Percentiles rank a stretch among this genome's conserved stretches.
Evolutionary conservation across 2,888 invertebrate species (phyloP).

Genomic region (Heliconius charithonia): DNA sequence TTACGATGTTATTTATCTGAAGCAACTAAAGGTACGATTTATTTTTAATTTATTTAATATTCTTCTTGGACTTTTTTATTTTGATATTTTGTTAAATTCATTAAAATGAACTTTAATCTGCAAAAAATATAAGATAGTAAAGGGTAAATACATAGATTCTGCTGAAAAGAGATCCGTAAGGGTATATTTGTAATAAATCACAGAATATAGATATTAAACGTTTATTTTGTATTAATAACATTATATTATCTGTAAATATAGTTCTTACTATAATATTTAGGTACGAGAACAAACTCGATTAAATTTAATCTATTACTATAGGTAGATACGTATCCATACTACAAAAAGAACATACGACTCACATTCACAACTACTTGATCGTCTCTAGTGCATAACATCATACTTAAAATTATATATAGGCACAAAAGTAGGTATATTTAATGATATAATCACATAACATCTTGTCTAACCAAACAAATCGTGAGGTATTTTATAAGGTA

Average conservation of each 20-base stretch:
- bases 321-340: conserved; percentile 69
- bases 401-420: conserved; percentile 74
- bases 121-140: not conserved
- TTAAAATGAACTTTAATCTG: not conserved
- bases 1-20: not conserved
- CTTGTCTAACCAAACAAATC: conserved; percentile 63
- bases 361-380: conserved; percentile 71
- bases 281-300: conserved; percentile 77
- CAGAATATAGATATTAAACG: conserved; percentile 69
- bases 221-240: conserved; percentile 83
- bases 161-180: not conserved
- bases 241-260: conserved; percentile 84
- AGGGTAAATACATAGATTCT: not conserved
- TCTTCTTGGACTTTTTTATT: not conserved
- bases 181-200: not conserved
- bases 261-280: conserved; percentile 78
- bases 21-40: not conserved
- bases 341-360: conserved; percentile 70
- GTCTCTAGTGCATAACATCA: conserved; percentile 75
- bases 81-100: not conserved
- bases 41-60: not conserved
- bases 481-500: conserved; percentile 58
- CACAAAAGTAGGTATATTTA: conserved; percentile 73
- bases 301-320: conserved; percentile 68
- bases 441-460: conserved; percentile 68